Evolutionary conservation across 2,888 invertebrate species (phyloP).

Genomic region (Spilosoma lubricipeda): DNA sequence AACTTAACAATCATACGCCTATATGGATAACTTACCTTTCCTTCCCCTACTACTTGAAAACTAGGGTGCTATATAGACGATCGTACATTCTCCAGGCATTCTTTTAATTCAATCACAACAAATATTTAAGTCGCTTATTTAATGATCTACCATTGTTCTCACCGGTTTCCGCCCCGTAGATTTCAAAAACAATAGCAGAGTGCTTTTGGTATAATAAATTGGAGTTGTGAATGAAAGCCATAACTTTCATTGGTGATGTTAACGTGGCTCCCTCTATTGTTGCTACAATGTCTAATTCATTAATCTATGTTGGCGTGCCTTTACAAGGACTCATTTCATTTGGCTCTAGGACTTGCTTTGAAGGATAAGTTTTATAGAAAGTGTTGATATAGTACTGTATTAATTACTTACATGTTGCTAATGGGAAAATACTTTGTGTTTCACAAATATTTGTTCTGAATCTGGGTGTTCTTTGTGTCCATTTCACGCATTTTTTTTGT

Average conservation of each 20-base stretch:
- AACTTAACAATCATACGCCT: neutral
- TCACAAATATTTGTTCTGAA: no score
- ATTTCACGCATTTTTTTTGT: no score
- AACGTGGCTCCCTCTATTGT: slow-evolving; percentile 56
- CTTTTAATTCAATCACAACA: slow-evolving; percentile 29
- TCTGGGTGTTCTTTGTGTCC: no score
- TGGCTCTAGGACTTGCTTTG: neutral
- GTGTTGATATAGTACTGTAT: no score
- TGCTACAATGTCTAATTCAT: slow-evolving; percentile 54
- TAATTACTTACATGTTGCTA: neutral
- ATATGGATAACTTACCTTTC: neutral
- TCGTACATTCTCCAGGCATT: slow-evolving; percentile 13
- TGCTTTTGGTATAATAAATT: slow-evolving; percentile 66
- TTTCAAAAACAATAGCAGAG: slow-evolving; percentile 60
- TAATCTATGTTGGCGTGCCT: slow-evolving; percentile 46
- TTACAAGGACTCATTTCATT: slow-evolving; percentile 9
- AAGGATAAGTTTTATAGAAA: no score
- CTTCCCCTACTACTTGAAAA: neutral
- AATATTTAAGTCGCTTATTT: slow-evolving; percentile 32
- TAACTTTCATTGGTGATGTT: slow-evolving; percentile 64
- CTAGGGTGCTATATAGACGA: neutral
- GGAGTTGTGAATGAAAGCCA: slow-evolving; percentile 54
- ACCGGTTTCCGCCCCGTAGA: slow-evolving; percentile 34
- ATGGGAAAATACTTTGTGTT: neutral
- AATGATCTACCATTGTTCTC: slow-evolving; percentile 37